Evolutionary conservation across 64 coral and sea anemone genomes (phyloP).

Genomic region (Dendronephthya gigantea): DNA sequence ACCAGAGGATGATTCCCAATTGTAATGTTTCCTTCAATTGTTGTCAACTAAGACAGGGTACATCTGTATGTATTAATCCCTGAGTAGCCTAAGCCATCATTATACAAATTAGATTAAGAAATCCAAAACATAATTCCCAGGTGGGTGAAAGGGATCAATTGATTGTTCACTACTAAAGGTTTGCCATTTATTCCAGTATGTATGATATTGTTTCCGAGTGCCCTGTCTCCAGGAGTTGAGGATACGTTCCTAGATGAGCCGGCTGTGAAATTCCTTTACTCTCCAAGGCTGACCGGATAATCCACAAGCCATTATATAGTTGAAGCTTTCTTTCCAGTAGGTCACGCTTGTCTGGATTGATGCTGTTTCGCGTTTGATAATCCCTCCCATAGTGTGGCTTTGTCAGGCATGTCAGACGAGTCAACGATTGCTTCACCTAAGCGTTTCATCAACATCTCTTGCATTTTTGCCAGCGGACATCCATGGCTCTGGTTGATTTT

Average conservation of each 20-base stretch:
- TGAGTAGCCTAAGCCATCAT: neutral
- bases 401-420: no score
- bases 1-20: slow-evolving; percentile 37
- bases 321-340: no score
- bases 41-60: slow-evolving; percentile 6
- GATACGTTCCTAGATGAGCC: neutral
- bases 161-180: neutral
- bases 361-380: no score
- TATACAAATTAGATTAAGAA: neutral
- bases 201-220: slow-evolving; percentile 26
- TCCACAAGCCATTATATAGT: no score
- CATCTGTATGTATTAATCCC: neutral
- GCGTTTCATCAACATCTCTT: no score
- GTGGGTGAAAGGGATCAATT: slow-evolving; percentile 18
- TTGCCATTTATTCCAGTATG: slow-evolving; percentile 14
- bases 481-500: no score
- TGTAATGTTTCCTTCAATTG: slow-evolving; percentile 6
- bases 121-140: slow-evolving; percentile 8
- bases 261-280: neutral
- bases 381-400: no score
- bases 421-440: no score
- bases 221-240: slow-evolving; percentile 21
- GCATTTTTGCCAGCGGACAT: no score
- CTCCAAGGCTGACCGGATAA: no score
- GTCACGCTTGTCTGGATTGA: neutral